Evolutionary conservation across 2,113 vertebrate species (phyloP).

Genomic region (Lampris megalopsis): DNA sequence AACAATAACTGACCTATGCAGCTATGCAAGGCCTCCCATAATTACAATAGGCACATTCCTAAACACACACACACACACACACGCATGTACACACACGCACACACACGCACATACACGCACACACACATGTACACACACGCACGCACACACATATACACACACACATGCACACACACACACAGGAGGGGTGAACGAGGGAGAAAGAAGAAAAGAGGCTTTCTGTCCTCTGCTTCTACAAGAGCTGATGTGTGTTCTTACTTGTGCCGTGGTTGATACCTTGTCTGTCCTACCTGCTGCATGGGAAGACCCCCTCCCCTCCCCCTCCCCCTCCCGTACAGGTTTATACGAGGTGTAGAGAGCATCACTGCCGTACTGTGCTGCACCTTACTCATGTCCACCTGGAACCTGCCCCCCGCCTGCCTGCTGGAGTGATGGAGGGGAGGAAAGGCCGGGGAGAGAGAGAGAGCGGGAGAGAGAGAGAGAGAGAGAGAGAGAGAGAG

Average conservation of each 20-base stretch:
- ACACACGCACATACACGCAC: neutral
- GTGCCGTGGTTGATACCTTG: slow-evolving; percentile 65
- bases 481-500: slow-evolving; percentile 20
- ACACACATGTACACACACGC: neutral
- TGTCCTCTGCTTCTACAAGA: slow-evolving; percentile 31
- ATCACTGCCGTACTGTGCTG: slow-evolving; percentile 75
- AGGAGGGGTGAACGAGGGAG: slow-evolving; percentile 34
- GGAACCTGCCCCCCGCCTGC: slow-evolving; percentile 40
- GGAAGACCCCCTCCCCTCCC: slow-evolving; percentile 20
- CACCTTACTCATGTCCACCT: slow-evolving; percentile 63
- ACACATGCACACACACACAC: slow-evolving; percentile 35
- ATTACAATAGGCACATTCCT: slow-evolving; percentile 70
- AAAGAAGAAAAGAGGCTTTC: slow-evolving; percentile 14
- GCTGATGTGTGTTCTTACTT: slow-evolving; percentile 50
- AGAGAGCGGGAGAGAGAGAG: slow-evolving; percentile 10
- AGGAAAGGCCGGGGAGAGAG: neutral
- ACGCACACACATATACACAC: slow-evolving; percentile 1
- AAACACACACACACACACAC: slow-evolving; percentile 45
- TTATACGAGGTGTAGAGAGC: slow-evolving; percentile 80
- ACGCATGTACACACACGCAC: neutral
- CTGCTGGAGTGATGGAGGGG: slow-evolving; percentile 25
- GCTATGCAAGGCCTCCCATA: slow-evolving; percentile 68
- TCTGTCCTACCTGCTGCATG: slow-evolving; percentile 45
- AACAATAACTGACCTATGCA: slow-evolving; percentile 59
- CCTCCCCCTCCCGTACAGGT: slow-evolving; percentile 76